Evolutionary conservation across 2,797 vertebrate species (phyloP).

Genomic region (Diceros bicornis): DNA sequence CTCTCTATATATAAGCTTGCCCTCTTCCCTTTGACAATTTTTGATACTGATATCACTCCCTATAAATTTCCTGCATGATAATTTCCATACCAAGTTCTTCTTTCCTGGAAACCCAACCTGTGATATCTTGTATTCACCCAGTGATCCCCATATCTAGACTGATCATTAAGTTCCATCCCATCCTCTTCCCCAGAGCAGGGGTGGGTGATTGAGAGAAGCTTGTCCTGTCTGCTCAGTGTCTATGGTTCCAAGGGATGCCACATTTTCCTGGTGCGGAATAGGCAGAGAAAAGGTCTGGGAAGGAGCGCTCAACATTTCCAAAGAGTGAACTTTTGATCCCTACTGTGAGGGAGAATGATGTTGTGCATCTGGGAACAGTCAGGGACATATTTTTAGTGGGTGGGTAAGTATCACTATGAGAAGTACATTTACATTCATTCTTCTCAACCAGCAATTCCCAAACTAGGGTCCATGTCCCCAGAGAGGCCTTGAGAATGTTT

Average conservation of each 20-base stretch:
- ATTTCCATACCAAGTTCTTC: background rate
- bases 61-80: background rate
- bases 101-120: background rate
- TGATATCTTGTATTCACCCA: background rate
- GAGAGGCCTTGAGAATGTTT: background rate
- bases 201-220: background rate
- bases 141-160: background rate
- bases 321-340: background rate
- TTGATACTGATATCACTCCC: background rate
- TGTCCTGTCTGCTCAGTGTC: background rate
- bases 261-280: background rate
- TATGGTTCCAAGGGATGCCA: background rate
- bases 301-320: background rate
- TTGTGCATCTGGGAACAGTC: background rate
- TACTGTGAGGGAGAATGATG: rapidly evolving
- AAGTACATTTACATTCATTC: background rate
- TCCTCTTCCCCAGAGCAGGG: background rate
- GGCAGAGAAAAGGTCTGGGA: background rate
- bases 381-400: rapidly evolving
- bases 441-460: background rate
- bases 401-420: background rate
- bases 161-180: background rate
- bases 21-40: background rate
- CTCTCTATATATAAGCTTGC: background rate
- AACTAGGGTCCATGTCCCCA: rapidly evolving